Base-by-base conservation (phyloP, 2,888 invertebrate genomes). In the Aspidiotus rigidus region DNA sequence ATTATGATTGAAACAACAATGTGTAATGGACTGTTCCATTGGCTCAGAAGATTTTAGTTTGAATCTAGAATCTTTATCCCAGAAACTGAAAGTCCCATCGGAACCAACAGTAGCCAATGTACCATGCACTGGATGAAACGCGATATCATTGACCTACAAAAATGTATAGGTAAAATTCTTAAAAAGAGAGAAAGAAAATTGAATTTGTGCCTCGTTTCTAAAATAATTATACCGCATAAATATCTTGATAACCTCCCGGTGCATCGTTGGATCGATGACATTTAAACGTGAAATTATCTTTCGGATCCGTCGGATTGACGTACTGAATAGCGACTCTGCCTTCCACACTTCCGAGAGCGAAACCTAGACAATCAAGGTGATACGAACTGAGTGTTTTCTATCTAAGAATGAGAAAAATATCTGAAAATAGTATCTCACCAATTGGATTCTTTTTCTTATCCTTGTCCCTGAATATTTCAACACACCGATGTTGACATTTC, bases 261-360 rank as follows among this genome's bases (percentile, higher is more conserved):
- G 87, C 84, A 44, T 91, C 93, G 76, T 93, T 91, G 15, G 75
- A 74, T 40, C 99, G 85, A 78, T 99, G 99, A 78, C 99, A 99
- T 80, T 99, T 99, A 80, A 99, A 99, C 1, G 99, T 99, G 79
- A 99, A 99, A 81, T 97, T 98, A 77, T 99, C 98, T 79, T 98
- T 98, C 7, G 97, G 93, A 81, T 91, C 95, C 53, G 86, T 81
- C 1, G 97, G 89, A 79, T 90, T 93, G 1, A 97, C 91, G 78
- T 98, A 97, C 78, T 99, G 98, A 75, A 99, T 97, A 64, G 97
- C 98, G 0, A 99, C 98, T 70, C 99, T 86, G 9, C 98, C 98
- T 81, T 96, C 97, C 40, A 97, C 94, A 75, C 93, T 93, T 72
- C 97, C 97, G 69, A 97, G 81, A 8, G 96, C 96, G 81, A 93